phyloP scores from a whole-genome alignment of 2,113 vertebrate species.

The Atlantisia rogersi region DNA sequence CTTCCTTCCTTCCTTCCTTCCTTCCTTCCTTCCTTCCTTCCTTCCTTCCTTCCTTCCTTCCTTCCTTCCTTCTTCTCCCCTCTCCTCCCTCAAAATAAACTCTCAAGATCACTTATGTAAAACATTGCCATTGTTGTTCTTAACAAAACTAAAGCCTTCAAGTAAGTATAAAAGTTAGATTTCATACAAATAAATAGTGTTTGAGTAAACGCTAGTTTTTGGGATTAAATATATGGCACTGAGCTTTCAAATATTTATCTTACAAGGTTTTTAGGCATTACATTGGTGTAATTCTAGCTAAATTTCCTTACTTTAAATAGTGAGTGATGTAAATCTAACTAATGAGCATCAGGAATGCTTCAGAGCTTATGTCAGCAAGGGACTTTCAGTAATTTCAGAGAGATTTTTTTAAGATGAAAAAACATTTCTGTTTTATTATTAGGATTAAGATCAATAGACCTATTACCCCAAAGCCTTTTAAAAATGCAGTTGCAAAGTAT shows the following conservation, averaged over 20 bases:
- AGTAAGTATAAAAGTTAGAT: neutral
- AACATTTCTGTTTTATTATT: neutral
- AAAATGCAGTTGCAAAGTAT: neutral
- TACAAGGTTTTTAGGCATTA: neutral
- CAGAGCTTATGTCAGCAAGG: slow-evolving; percentile 43
- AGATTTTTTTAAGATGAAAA: slow-evolving; percentile 43
- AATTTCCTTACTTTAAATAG: neutral
- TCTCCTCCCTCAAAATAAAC: neutral
- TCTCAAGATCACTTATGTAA: neutral
- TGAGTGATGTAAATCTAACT: slow-evolving; percentile 19
- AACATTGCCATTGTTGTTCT: neutral
- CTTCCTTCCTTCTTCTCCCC: too few species aligned
- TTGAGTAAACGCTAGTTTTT: neutral
- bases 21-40: too few species aligned
- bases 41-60: too few species aligned
- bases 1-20: too few species aligned
- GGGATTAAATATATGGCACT: neutral
- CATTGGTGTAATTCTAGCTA: slow-evolving; percentile 1
- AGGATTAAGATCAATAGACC: slow-evolving; percentile 16
- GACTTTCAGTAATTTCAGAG: slow-evolving; percentile 25
- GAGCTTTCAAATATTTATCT: neutral
- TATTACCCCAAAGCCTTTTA: neutral
- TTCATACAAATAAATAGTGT: neutral
- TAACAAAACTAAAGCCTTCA: neutral
- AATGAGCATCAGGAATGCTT: slow-evolving; percentile 31